A percentile compares a stretch with the other conserved stretches of the same genome.
These are phyloP conservation scores for Gymnopithys bicolor DNA, from an alignment of 2,797 vertebrate genomes.

Conservation along the genomic window DNA sequence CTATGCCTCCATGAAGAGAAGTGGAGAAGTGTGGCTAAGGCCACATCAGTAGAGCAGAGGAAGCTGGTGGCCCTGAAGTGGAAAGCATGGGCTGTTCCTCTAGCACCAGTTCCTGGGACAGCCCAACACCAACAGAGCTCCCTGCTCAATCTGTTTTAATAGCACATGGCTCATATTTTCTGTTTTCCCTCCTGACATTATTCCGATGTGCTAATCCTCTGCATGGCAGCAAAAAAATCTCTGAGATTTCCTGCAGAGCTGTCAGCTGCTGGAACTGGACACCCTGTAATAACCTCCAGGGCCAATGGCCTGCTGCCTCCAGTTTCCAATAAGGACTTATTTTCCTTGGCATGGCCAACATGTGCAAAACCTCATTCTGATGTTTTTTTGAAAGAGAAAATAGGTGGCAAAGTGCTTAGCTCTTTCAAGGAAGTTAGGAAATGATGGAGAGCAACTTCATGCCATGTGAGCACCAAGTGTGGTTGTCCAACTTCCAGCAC, in stretches of 20 bases:
- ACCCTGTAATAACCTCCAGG: not conserved
- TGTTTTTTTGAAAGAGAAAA: not conserved
- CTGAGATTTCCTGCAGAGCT: not conserved
- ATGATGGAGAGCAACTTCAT: not conserved
- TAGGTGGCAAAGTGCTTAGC: not conserved
- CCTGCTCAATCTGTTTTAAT: not conserved
- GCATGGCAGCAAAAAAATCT: not conserved
- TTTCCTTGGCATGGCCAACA: not conserved
- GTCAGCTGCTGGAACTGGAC: slow-evolving; percentile 24
- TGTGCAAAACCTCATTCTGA: not conserved
- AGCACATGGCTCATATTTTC: not conserved
- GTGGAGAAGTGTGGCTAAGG: accelerated
- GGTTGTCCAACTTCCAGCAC: slow-evolving; percentile 2
- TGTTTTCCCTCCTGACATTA: not conserved
- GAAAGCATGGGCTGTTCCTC: not conserved
- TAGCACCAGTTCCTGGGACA: not conserved
- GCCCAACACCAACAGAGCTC: not conserved
- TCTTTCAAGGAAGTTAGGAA: slow-evolving; percentile 49
- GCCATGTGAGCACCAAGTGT: not conserved
- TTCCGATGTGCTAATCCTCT: not conserved
- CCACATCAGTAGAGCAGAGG: not conserved
- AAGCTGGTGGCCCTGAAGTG: accelerated
- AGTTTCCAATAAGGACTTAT: not conserved
- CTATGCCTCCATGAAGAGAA: not conserved
- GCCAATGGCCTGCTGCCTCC: not conserved